Evolutionary conservation across 2,113 vertebrate genomes (phyloP).

Genomic region (Scophthalmus maximus): DNA sequence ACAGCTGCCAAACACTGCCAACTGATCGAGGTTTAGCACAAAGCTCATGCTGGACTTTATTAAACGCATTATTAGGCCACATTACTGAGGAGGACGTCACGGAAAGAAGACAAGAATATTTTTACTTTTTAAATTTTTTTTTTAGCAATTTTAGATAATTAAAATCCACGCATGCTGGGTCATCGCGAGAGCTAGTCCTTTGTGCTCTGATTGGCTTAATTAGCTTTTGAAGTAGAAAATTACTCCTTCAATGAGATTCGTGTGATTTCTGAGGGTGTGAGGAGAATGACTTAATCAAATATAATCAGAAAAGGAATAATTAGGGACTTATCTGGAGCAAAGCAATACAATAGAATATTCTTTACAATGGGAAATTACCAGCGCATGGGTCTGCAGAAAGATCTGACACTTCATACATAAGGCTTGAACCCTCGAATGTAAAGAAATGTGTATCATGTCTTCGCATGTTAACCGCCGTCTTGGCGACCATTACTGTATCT

Average conservation of each 20-base stretch:
- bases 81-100: slow-evolving; percentile 37
- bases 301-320: slow-evolving; percentile 75
- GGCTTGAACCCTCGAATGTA: slow-evolving; percentile 9
- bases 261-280: slow-evolving; percentile 76
- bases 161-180: slow-evolving; percentile 74
- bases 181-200: slow-evolving; percentile 69
- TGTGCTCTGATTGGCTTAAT: slow-evolving; percentile 80
- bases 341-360: slow-evolving; percentile 51
- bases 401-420: slow-evolving; percentile 1
- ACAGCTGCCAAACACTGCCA: not conserved
- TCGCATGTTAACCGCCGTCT: not conserved
- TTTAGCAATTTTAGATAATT: slow-evolving; percentile 68
- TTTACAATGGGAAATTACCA: slow-evolving; percentile 46
- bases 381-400: slow-evolving; percentile 10
- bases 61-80: slow-evolving; percentile 40
- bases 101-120: slow-evolving; percentile 55
- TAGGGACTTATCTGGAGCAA: slow-evolving; percentile 55
- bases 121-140: slow-evolving; percentile 74
- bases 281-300: slow-evolving; percentile 78
- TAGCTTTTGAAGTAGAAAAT: slow-evolving; percentile 80
- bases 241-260: slow-evolving; percentile 71
- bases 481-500: not conserved
- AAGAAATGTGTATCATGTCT: not conserved
- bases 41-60: slow-evolving; percentile 35
- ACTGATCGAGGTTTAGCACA: slow-evolving; percentile 15